Evolutionary conservation across 2,113 vertebrate species (phyloP).

Genomic region (Rana temporaria): DNA sequence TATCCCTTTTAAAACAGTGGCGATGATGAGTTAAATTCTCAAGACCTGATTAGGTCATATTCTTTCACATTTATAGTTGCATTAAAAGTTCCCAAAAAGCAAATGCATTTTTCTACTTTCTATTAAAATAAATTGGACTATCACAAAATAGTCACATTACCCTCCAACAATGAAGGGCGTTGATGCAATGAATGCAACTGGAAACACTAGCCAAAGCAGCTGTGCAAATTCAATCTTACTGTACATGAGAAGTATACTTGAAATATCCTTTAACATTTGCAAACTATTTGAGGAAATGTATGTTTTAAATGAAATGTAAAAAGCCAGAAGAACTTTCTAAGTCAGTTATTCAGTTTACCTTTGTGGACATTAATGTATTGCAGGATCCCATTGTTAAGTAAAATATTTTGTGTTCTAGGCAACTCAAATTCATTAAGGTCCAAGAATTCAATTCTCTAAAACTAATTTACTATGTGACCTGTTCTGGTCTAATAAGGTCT

Average conservation of each 20-base stretch:
- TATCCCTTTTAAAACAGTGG: too few species aligned
- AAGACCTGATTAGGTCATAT: not conserved
- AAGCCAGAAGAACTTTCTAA: not conserved
- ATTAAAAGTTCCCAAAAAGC: constrained; percentile 3
- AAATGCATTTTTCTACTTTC: constrained; percentile 10
- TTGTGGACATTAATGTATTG: too few species aligned
- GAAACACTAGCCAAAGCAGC: constrained; percentile 19
- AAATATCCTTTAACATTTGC: not conserved
- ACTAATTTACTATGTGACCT: constrained; percentile 2
- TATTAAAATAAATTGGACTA: constrained; percentile 4
- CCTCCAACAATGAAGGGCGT: constrained; percentile 17
- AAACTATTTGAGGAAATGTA: not conserved
- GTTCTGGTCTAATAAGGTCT: constrained; percentile 29
- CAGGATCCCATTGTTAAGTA: too few species aligned
- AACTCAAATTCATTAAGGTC: not conserved
- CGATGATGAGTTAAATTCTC: not conserved
- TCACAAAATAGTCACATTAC: constrained; percentile 23
- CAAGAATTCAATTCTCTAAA: not conserved
- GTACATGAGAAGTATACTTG: not conserved
- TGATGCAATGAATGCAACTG: constrained; percentile 17
- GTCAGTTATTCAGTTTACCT: too few species aligned
- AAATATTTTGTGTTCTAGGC: constrained; percentile 9
- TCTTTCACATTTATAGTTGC: not conserved
- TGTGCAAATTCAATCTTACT: not conserved
- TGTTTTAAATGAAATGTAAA: not conserved